Conservation (phyloP, 2,888 invertebrate species). For the Dendrolimus houi region DNA sequence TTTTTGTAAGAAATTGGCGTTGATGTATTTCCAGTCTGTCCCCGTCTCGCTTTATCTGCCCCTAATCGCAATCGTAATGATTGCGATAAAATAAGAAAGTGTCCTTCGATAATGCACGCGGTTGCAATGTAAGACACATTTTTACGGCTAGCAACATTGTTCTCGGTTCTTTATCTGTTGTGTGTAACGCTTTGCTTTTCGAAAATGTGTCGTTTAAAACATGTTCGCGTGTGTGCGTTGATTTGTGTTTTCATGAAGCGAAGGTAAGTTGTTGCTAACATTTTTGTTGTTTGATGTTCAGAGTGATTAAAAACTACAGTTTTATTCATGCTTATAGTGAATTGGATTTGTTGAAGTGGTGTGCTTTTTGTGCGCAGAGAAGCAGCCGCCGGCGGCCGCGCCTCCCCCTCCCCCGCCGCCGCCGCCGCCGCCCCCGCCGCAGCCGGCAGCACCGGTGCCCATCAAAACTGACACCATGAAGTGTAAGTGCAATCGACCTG, state of each 20-base stretch:
- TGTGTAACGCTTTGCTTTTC: conserved; percentile 27
- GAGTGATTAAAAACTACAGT: no score
- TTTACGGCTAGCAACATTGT: not conserved
- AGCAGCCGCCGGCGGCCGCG: conserved; percentile 26
- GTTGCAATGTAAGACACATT: not conserved
- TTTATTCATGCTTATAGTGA: no score
- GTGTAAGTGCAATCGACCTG: conserved; percentile 34
- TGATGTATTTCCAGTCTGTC: conserved; percentile 8
- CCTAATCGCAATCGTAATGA: not conserved
- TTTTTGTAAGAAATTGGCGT: conserved; percentile 10
- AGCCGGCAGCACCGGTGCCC: conserved; percentile 33
- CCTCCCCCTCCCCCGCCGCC: conserved; percentile 53
- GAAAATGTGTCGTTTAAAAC: conserved; percentile 11
- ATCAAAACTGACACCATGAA: conserved; percentile 53
- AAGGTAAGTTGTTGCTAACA: conserved; percentile 23
- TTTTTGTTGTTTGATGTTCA: conserved; percentile 3
- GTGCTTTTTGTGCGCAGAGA: conserved; percentile 20
- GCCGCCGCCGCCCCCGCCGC: conserved; percentile 34
- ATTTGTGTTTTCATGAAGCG: conserved; percentile 8
- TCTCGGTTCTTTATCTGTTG: conserved; percentile 10
- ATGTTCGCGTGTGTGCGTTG: conserved; percentile 16
- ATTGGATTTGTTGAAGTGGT: no score
- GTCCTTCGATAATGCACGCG: not conserved
- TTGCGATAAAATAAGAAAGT: not conserved
- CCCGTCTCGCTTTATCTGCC: not conserved